Percentiles rank a stretch among this genome's conserved stretches.
phyloP scores from a whole-genome alignment of 2,888 invertebrate genomes.

The Nebria brevicollis region DNA sequence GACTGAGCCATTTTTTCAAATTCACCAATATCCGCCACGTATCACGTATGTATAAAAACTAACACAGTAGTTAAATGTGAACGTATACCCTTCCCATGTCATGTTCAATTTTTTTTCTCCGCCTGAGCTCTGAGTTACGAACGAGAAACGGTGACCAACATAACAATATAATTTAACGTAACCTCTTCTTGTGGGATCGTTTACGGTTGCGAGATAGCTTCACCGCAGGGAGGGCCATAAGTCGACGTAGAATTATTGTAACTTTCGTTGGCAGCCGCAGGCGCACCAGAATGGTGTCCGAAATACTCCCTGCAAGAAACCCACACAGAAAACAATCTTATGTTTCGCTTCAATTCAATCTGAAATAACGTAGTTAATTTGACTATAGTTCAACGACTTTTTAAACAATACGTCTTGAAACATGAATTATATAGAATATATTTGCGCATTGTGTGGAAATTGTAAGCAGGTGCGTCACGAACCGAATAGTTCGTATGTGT shows the following conservation, averaged over 20 bases:
- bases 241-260: not conserved
- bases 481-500: too few species aligned
- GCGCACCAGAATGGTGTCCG: not conserved
- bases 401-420: too few species aligned
- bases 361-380: too few species aligned
- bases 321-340: not conserved
- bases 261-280: not conserved
- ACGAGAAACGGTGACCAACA: not conserved
- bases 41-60: not conserved
- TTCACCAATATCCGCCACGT: not conserved
- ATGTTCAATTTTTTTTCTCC: not conserved
- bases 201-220: not conserved
- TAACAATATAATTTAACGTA: constrained; percentile 1
- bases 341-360: too few species aligned
- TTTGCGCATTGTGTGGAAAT: too few species aligned
- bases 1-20: not conserved
- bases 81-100: not conserved
- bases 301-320: not conserved
- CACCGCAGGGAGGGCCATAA: not conserved
- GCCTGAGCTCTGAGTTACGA: not conserved
- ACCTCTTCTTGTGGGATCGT: constrained; percentile 1
- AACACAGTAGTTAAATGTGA: not conserved
- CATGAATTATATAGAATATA: too few species aligned
- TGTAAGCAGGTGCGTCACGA: too few species aligned
- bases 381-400: too few species aligned